Conservation (phyloP, 2,113 vertebrate species). For the Syrrhaptes paradoxus region DNA sequence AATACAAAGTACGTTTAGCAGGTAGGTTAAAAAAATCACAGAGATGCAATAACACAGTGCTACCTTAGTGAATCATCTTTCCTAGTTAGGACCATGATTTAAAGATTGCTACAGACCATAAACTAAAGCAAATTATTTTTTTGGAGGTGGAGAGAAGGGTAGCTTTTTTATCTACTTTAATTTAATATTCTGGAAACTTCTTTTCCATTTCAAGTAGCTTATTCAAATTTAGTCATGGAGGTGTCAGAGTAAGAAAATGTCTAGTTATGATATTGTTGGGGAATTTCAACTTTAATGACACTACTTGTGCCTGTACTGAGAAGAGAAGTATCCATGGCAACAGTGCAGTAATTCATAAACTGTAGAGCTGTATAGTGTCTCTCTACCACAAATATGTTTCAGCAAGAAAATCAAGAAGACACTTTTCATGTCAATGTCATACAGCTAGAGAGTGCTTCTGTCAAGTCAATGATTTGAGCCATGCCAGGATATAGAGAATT, state of each 20-base stretch:
- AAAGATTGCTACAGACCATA: neutral
- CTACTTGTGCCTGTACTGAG: conserved; percentile 1
- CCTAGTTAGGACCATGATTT: neutral
- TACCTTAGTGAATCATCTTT: neutral
- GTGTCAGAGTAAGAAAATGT: neutral
- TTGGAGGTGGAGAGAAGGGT: neutral
- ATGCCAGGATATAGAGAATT: neutral
- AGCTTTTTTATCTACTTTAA: neutral
- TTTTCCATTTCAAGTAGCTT: neutral
- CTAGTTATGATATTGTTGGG: neutral
- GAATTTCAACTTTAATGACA: neutral
- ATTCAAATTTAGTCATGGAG: neutral
- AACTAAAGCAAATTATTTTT: neutral
- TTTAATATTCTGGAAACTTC: neutral
- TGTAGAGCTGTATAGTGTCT: neutral
- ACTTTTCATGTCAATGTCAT: neutral
- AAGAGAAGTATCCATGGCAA: conserved; percentile 46
- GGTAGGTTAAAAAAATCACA: neutral
- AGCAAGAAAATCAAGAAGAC: conserved; percentile 7
- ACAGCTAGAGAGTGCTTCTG: neutral
- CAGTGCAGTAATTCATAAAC: conserved; percentile 44
- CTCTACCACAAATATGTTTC: neutral
- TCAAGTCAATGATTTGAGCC: neutral
- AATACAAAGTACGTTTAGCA: neutral
- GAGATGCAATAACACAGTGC: neutral